Evolutionary conservation across 2,888 invertebrate genomes (phyloP), one percentile per base, ranked within the genome.

Genomic region (Bombylius discolor): DNA sequence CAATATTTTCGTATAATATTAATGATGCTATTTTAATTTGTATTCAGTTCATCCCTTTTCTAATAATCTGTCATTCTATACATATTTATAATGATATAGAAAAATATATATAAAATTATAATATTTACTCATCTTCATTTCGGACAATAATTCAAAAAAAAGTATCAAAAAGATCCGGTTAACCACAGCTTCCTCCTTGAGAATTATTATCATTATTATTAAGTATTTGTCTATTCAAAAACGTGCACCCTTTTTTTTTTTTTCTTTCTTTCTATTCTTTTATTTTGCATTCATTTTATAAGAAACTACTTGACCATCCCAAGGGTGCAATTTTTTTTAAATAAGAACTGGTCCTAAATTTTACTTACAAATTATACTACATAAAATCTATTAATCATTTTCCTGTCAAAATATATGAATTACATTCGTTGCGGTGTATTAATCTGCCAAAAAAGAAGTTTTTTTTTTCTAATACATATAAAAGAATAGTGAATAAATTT

Each of bases 381-480:
- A 54, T 44, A 44, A 42, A 11, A 42, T n/a, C 45, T 48, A 55
- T 55, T 49, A 50, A 55, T 55, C 55, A 55, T 55, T 33, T 34
- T 42, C 50, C 49, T 55, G 55, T 55, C 55, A 55, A 55, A 55
- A 55, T 55, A 55, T 50, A 47, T 55, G 55, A 55, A 55, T 55
- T 55, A 55, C 55, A 55, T 55, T 55, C 46, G 49, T 50, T 50
- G 50, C 55, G 50, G 50, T 50, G 55, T 50, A 55, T 55, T 55
- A 55, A 50, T 46, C 45, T 50, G 45, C 50, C 46, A 50, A 45
- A 13, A 44, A 44, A 44, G 5, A 44, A 5, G 12, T 36, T 36
- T 6, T 36, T 36, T 36, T 36, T 36, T 36, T 36, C 9, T 36
- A 23, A 23, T 23, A n/a, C n/a, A n/a, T n/a, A 23, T 23, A 23